A percentile compares a stretch with the other conserved stretches of the same genome.
phyloP scores from a whole-genome alignment of 2,888 invertebrate genomes.

The Merodon equestris region DNA sequence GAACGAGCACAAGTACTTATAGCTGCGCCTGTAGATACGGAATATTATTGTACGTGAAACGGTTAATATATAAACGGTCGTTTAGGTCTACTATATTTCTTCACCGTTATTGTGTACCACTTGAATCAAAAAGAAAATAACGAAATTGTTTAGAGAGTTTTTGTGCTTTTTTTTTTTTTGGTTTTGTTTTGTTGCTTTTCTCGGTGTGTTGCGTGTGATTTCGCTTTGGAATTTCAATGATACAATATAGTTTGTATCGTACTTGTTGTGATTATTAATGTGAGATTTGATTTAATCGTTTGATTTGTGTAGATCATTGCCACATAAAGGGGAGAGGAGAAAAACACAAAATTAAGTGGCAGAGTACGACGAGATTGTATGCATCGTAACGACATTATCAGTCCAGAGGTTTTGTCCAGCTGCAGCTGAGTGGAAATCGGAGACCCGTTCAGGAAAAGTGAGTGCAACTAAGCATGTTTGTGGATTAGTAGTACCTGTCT shows the following conservation, averaged over 20 bases:
- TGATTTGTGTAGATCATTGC: conserved; percentile 19
- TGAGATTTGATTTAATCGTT: conserved; percentile 6
- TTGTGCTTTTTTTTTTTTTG: conserved; percentile 2
- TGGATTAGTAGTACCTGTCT: conserved; percentile 61
- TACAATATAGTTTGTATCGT: conserved; percentile 7
- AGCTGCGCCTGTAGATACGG: not conserved
- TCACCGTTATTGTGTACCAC: conserved; percentile 62
- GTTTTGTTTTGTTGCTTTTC: conserved; percentile 14
- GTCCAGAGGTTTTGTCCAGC: not conserved
- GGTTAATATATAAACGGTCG: conserved; percentile 53
- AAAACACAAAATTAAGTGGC: conserved; percentile 10
- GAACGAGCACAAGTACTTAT: conserved; percentile 48
- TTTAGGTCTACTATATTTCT: conserved; percentile 43
- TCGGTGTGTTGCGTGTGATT: conserved; percentile 11
- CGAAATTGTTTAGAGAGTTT: conserved; percentile 55
- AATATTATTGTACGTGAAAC: conserved; percentile 54
- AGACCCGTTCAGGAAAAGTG: conserved; percentile 65
- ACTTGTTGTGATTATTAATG: conserved; percentile 28
- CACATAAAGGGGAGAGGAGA: no score
- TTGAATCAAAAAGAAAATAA: conserved; percentile 39
- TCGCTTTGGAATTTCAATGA: conserved; percentile 7
- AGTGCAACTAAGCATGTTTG: conserved; percentile 61
- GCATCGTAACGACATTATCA: no score
- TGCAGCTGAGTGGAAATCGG: conserved; percentile 58
- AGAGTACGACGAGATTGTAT: not conserved